A percentile compares a stretch with the other conserved stretches of the same genome.
Conservation (phyloP, 2,888 invertebrate genomes). For the Meloe dianella region DNA sequence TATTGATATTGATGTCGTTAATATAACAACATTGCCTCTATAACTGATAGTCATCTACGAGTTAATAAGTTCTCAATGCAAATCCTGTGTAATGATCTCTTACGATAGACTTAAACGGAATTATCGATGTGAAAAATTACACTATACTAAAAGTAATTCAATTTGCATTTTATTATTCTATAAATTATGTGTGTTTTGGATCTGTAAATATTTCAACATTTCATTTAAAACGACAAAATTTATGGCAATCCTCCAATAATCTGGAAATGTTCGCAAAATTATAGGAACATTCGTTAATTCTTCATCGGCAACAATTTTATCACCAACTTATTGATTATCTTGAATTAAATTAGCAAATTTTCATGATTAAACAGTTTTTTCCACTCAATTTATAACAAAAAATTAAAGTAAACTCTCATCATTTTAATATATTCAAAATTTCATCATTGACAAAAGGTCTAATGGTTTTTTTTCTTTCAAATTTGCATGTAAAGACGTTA, state of each 20-base stretch:
- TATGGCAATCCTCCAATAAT: background rate
- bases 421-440: background rate
- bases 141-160: background rate
- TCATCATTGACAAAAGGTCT: background rate
- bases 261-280: background rate
- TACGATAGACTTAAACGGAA: background rate
- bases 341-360: background rate
- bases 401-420: no score
- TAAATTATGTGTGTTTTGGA: background rate
- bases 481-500: constrained; percentile 23
- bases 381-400: background rate
- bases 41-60: constrained; percentile 18
- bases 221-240: background rate
- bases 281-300: background rate
- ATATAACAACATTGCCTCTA: background rate
- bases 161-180: background rate
- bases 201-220: background rate
- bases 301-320: no score
- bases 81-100: constrained; percentile 21
- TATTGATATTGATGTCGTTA: background rate
- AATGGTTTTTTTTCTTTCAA: constrained; percentile 10
- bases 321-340: no score
- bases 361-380: background rate
- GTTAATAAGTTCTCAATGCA: constrained; percentile 18
- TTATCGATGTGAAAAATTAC: background rate